Conservation (phyloP, 2,113 vertebrate genomes). For the Tautogolabrus adspersus region DNA sequence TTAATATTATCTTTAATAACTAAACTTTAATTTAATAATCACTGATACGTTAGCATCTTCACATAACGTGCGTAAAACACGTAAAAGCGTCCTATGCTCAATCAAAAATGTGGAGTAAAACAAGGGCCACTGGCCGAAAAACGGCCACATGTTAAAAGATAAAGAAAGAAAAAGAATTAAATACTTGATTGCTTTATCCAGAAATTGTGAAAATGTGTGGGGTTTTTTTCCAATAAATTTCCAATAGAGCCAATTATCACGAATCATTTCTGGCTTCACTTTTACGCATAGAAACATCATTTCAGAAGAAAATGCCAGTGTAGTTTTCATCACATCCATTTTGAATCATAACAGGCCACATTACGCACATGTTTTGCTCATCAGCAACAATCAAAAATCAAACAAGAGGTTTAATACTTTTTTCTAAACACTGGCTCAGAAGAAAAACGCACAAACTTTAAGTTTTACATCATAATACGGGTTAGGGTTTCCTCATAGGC, state of each 20-base stretch:
- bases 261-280: too few relatives aligned
- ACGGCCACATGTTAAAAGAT: not conserved
- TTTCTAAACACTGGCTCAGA: conserved; percentile 47
- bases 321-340: not conserved
- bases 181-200: not conserved
- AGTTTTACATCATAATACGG: conserved; percentile 1
- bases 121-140: conserved; percentile 1
- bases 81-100: not conserved
- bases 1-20: not conserved
- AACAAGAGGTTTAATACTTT: conserved; percentile 18
- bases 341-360: not conserved
- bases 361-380: conserved; percentile 21
- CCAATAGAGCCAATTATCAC: too few relatives aligned
- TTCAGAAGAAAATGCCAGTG: not conserved
- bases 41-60: not conserved
- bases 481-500: conserved; percentile 21
- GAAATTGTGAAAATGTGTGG: not conserved
- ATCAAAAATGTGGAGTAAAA: not conserved
- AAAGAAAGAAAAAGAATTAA: not conserved
- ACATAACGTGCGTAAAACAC: not conserved
- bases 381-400: conserved; percentile 3
- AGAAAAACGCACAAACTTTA: not conserved
- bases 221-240: not conserved
- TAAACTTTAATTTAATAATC: conserved; percentile 36
- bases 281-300: not conserved